Evolutionary conservation across 2,797 vertebrate genomes (phyloP), one percentile per base, ranked within the genome.

Genomic region (Coracias cyanogaster): DNA sequence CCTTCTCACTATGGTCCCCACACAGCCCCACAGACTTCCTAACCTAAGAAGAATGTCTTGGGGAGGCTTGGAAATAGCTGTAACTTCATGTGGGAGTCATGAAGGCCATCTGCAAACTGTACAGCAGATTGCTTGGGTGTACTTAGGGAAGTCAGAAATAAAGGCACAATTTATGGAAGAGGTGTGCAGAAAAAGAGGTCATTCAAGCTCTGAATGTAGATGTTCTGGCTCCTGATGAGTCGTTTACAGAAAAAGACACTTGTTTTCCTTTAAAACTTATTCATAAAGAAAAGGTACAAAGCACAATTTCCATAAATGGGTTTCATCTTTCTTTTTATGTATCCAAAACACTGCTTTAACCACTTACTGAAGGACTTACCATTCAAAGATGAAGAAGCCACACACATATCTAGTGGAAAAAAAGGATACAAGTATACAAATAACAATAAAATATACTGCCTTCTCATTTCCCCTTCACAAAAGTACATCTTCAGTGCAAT

Each of bases 291-390:
- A 96, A 82, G 35, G 33, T 65, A 71, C 37, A 82, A 93, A 72
- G 8, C 31, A 52, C 33, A 89, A 64, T 93, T 94, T 96, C 77
- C 61, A 80, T 58, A 96, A 97, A 94, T 92, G 64, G 57, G 89
- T 77, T 79, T 90, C 41, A 15, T 52, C 55, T 61, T 89, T 94
- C 45, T 89, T 97, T 94, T 91, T 70, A 57, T 65, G 66, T 69
- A 54, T 89, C 67, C 92, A 94, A 93, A 96, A 69, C 22, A 67
- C n/a, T 79, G 83, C 54, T 64, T 67, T 77, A 90, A 64, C 41
- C 52, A 91, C 80, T 89, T 92, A 89, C 64, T 86, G 78, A 95
- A 84, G 81, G 83, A 90, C 67, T 84, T 9, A 6, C 31, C 64
- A 58, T n/a, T 62, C 29, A 86, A 89, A 96, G 86, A 22, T 90